Percentiles rank a stretch among this genome's conserved stretches.
Evolutionary conservation across 2,888 invertebrate genomes (phyloP).

Genomic region (Lepidochitona cinerea): DNA sequence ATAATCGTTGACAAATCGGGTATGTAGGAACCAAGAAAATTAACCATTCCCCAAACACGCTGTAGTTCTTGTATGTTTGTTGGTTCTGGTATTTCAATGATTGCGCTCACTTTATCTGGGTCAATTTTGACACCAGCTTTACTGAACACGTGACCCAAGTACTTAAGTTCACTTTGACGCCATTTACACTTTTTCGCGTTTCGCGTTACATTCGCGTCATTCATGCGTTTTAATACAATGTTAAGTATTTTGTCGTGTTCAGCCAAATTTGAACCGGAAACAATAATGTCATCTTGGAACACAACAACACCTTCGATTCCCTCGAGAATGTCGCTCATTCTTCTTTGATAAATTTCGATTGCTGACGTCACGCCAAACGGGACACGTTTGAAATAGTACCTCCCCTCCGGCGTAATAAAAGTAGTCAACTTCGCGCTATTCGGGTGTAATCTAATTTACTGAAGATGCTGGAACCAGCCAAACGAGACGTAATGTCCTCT

Average conservation of each 20-base stretch:
- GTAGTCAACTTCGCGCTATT: conserved; percentile 2
- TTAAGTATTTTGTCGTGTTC: no score
- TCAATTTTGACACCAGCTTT: no score
- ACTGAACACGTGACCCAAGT: no score
- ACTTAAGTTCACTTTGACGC: no score
- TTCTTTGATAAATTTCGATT: conserved; percentile 16
- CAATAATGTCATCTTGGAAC: no score
- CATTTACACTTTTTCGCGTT: no score
- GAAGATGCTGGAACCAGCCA: conserved; percentile 6
- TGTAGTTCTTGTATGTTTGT: not conserved
- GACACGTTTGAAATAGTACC: conserved; percentile 11
- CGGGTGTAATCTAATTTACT: not conserved
- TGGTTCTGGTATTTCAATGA: no score
- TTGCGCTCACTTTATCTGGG: no score
- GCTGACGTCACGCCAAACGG: conserved; percentile 21
- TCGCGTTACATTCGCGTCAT: no score
- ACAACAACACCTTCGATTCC: no score
- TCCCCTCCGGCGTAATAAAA: conserved; percentile 21
- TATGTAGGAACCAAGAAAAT: not conserved
- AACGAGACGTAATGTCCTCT: not conserved
- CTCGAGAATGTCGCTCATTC: conserved; percentile 16
- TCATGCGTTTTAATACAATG: no score
- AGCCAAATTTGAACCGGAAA: no score
- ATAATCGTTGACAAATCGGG: not conserved
- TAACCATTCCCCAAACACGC: not conserved